Evolutionary conservation across 2,888 invertebrate genomes (phyloP).

Genomic region (Uloborus plumipes): DNA sequence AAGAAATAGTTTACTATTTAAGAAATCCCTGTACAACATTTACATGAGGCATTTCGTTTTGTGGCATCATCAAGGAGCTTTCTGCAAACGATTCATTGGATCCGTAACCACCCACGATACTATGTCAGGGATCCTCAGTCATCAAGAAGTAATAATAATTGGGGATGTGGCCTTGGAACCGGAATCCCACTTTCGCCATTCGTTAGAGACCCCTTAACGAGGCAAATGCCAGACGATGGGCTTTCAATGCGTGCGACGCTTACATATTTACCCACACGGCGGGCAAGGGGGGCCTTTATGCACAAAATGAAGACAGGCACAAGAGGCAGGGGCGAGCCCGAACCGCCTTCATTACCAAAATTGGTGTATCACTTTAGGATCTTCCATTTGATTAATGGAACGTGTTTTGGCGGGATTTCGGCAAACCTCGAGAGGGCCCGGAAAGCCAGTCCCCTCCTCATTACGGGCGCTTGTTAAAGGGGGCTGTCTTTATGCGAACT

Average conservation of each 20-base stretch:
- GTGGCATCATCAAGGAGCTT: too few species aligned
- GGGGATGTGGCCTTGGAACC: slow-evolving; percentile 7
- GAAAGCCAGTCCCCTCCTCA: slow-evolving; percentile 42
- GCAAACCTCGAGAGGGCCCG: slow-evolving; percentile 54
- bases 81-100: slow-evolving; percentile 25
- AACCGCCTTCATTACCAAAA: slow-evolving; percentile 59
- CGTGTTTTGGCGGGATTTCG: slow-evolving; percentile 62
- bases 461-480: slow-evolving; percentile 55
- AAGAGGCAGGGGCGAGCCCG: slow-evolving; percentile 22
- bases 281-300: slow-evolving; percentile 26
- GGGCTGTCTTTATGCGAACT: slow-evolving; percentile 47
- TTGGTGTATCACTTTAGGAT: slow-evolving; percentile 63
- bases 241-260: slow-evolving; percentile 36
- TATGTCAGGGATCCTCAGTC: slow-evolving; percentile 14
- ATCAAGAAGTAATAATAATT: slow-evolving; percentile 40
- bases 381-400: slow-evolving; percentile 62
- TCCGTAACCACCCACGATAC: background rate
- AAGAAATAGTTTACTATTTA: too few species aligned
- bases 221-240: slow-evolving; percentile 30
- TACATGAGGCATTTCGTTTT: too few species aligned
- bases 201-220: slow-evolving; percentile 52
- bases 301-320: slow-evolving; percentile 49
- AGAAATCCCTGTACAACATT: too few species aligned
- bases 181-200: slow-evolving; percentile 10
- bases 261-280: slow-evolving; percentile 4